Percentiles rank a stretch among this genome's conserved stretches.
These are phyloP conservation scores for Phylloscopus trochiloides DNA, from an alignment of 2,113 vertebrate genomes.

Conservation along the genomic window DNA sequence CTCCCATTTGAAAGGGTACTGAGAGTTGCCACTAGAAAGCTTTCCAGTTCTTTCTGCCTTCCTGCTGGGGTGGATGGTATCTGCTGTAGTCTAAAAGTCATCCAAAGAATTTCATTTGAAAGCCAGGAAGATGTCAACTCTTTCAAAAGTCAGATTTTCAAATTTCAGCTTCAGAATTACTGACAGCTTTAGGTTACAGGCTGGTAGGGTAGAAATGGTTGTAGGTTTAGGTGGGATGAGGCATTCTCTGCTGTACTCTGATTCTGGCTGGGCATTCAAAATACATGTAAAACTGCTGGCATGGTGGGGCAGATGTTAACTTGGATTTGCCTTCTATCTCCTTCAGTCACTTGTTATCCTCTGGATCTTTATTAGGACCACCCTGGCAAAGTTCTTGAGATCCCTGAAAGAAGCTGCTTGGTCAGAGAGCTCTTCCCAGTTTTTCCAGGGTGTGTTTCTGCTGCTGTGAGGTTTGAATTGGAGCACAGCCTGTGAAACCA, in stretches of 20 bases:
- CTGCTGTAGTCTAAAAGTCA: background rate
- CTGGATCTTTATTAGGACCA: background rate
- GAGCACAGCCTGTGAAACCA: accelerated
- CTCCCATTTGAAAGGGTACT: background rate
- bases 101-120: background rate
- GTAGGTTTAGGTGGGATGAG: background rate
- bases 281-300: accelerated
- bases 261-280: background rate
- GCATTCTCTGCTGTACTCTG: background rate
- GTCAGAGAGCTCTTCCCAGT: background rate
- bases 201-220: background rate
- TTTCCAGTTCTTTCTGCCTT: background rate
- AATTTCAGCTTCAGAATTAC: background rate
- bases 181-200: background rate
- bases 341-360: accelerated
- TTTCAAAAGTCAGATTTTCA: background rate
- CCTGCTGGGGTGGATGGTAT: background rate
- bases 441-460: background rate
- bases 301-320: background rate
- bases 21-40: background rate
- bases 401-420: background rate
- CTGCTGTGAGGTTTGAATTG: background rate
- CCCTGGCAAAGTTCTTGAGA: background rate
- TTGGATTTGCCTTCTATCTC: background rate
- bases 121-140: background rate